phyloP scores from a whole-genome alignment of 2,888 invertebrate species.

The Sialis fuliginosa region DNA sequence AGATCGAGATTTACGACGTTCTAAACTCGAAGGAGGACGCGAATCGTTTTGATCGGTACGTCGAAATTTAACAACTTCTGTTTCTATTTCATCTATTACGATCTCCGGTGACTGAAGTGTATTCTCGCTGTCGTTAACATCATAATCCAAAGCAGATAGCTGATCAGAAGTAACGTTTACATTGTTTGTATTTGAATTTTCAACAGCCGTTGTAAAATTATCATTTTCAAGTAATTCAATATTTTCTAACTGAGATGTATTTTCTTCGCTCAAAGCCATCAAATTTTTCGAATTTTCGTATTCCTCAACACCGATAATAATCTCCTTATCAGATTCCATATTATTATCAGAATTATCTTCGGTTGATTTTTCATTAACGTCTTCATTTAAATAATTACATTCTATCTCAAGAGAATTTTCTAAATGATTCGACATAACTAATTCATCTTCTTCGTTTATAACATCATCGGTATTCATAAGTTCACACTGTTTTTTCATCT shows the following conservation, averaged over 20 bases:
- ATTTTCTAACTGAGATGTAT: neutral
- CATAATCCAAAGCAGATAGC: neutral
- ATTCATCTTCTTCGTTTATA: no score
- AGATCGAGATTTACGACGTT: constrained; percentile 68
- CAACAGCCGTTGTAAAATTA: neutral
- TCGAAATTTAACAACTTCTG: neutral
- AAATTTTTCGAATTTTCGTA: neutral
- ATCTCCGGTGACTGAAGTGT: neutral
- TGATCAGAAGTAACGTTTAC: neutral
- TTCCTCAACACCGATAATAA: neutral
- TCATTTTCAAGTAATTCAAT: no score
- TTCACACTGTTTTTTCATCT: neutral
- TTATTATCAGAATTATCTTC: neutral
- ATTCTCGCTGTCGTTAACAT: neutral
- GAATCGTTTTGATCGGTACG: neutral
- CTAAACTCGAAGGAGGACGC: constrained; percentile 20
- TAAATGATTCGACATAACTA: no score
- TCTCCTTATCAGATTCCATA: neutral
- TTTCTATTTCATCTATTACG: neutral
- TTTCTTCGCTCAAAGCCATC: neutral
- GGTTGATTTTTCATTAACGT: neutral
- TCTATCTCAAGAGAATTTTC: neutral
- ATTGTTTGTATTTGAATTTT: neutral
- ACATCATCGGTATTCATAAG: no score
- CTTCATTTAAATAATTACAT: neutral